Base-by-base conservation (phyloP, 2,888 invertebrate genomes). In the Stenchaetothrips biformis region DNA sequence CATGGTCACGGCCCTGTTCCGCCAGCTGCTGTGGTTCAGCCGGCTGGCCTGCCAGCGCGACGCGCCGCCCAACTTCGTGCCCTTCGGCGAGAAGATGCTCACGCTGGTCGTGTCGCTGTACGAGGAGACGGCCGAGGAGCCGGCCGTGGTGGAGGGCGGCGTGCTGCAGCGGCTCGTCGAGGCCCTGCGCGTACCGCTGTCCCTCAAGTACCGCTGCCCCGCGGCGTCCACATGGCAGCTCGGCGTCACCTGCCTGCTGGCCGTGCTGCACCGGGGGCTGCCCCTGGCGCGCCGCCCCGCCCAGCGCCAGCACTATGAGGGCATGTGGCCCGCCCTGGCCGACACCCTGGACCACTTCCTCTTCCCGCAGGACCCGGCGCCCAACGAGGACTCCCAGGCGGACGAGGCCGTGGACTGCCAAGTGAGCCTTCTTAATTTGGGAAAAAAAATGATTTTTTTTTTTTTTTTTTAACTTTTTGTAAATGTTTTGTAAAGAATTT, bases 301-400 rank as follows among this genome's bases (percentile, higher is more conserved):
- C 53, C 53, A 53, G 53, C 53, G 83, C 84, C 92, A 95, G 82
- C 90, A 91, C 77, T 94, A 94, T 86, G 88, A 90, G 80, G 90
- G 89, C 79, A 93, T 95, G 89, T 99, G 99, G 99, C 91, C 92
- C 80, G 93, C 93, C 84, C 88, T 99, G 81, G 95, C 95, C 0
- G 90, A 90, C 80, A 94, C 96, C 0, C 88, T 99, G 62, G 96
- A 98, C 84, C 94, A 95, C 80, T 98, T 98, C 86, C 89, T 99
- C 81, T 99, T 99, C 86, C 94, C 95, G 9, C 67, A 74, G 67
- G 67, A 74, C 21, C 67, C 89, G 81, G 89, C 89, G 18, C 87
- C 90, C 25, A 74, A 74, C 67, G 91, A 91, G 84, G 89, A 88
- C 84, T 85, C 87, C 47, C 87, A 88, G 82, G 87, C 90, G 80